These are phyloP conservation scores for Mimachlamys varia DNA, from an alignment of 2,888 invertebrate species.

Conservation along the genomic window DNA sequence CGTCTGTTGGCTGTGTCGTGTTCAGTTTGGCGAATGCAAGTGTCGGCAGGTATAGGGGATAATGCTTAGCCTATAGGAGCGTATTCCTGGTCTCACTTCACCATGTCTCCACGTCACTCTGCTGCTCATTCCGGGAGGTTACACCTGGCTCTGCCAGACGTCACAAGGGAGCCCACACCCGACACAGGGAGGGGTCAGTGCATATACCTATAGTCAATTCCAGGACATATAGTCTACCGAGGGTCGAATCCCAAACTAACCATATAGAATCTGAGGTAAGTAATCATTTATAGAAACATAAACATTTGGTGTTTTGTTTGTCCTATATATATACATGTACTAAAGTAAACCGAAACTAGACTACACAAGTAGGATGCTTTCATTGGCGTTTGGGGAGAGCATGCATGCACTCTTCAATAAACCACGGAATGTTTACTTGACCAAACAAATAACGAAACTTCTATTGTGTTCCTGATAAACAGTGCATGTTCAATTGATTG, in stretches of 20 bases:
- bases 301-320: background rate
- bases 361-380: background rate
- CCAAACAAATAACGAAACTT: conserved; percentile 4
- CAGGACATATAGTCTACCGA: background rate
- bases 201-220: background rate
- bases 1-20: conserved; percentile 11
- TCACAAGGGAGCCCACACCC: background rate
- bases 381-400: background rate
- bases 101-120: conserved; percentile 23
- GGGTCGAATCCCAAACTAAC: background rate
- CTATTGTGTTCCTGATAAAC: background rate
- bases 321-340: background rate
- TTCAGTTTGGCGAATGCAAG: conserved; percentile 12
- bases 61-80: conserved; percentile 14
- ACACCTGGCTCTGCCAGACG: conserved; percentile 24
- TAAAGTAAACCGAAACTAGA: conserved; percentile 8
- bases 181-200: background rate
- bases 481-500: conserved; percentile 3
- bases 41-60: conserved; percentile 28
- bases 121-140: background rate
- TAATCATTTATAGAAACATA: background rate
- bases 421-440: background rate
- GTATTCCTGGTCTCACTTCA: background rate
- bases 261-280: background rate
- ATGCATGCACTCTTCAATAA: background rate